Evolutionary conservation across 2,797 vertebrate species (phyloP), one percentile per base, ranked within the genome.

Genomic region (Eulemur albifrons): DNA sequence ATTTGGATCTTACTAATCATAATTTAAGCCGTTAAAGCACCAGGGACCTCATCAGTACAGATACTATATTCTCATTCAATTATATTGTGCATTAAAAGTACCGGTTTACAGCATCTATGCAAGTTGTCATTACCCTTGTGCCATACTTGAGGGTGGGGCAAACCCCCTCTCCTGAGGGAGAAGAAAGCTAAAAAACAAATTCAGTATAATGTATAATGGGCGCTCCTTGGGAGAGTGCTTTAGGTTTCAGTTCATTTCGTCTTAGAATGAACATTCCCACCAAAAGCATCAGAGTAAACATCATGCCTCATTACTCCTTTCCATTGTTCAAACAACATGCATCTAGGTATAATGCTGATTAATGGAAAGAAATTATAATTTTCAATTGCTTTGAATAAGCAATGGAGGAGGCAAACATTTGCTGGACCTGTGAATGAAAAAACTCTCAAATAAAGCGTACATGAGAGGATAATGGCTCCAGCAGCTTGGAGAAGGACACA

Each of bases 31-130:
- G 2, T 97, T 97, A 98, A 98, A 98, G 80, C 98, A 98, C 97
- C 93, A 98, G 97, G 95, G 97, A 98, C 52, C 95, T 95, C 92
- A 97, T 98, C 97, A 96, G 97, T 94, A 97, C 94, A 97, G 97
- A 96, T 94, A 76, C 97, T 97, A 97, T 94, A 98, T 97, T 98
- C 97, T 97, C 94, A 98, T 93, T 98, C 98, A 98, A 96, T 98
- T 98, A 98, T 90, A 94, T 70, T 97, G 96, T 93, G 89, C 97
- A 98, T 98, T 98, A 98, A 98, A 98, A 97, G 91, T 65, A 77
- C 85, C 96, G 52, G 97, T 97, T 98, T 98, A 98, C 93, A 32
- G 96, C 97, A 97, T 97, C 96, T 97, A 98, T 98, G 98, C 98
- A 83, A 96, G 52, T 98, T 97, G 96, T 93, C 97, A 97, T 98